phyloP scores from a whole-genome alignment of 1,140 invertebrate species.

The Cherax destructor region DNA sequence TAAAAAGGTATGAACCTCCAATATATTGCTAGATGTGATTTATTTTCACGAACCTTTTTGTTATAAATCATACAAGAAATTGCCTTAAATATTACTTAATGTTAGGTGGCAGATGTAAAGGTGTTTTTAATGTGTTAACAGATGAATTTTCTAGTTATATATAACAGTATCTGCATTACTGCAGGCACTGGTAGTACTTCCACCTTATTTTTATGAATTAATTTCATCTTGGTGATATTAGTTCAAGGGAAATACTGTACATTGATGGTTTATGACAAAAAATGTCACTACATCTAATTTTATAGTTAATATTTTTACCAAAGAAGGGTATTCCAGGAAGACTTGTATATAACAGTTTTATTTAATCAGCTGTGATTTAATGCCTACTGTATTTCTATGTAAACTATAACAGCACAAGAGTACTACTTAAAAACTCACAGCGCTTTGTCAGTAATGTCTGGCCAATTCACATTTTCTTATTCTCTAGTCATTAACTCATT shows the following conservation, averaged over 20 bases:
- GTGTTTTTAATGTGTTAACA: conserved; percentile 16
- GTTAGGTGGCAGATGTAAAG: conserved; percentile 46
- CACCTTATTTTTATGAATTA: background rate
- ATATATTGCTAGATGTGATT: conserved; percentile 19
- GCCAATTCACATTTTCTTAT: conserved; percentile 8
- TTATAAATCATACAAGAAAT: conserved; percentile 32
- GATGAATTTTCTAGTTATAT: background rate
- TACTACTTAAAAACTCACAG: conserved; percentile 30
- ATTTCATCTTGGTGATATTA: background rate
- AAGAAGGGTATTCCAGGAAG: conserved; percentile 50
- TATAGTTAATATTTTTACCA: conserved; percentile 58
- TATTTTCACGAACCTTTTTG: conserved; percentile 36
- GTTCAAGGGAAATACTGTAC: background rate
- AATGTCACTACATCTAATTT: conserved; percentile 40
- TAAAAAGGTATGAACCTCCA: conserved; percentile 20
- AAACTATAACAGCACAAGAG: conserved; percentile 33
- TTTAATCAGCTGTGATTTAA: conserved; percentile 41
- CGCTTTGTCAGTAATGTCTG: background rate
- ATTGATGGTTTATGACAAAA: background rate
- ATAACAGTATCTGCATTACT: background rate
- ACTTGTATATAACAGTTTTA: conserved; percentile 47
- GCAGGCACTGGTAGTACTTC: background rate
- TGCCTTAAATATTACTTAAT: conserved; percentile 55
- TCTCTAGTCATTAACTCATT: conserved; percentile 59
- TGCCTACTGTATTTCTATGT: conserved; percentile 17